phyloP scores from a whole-genome alignment of 64 coral and sea anemone genomes.

The Dendrophyllia cribrosa region DNA sequence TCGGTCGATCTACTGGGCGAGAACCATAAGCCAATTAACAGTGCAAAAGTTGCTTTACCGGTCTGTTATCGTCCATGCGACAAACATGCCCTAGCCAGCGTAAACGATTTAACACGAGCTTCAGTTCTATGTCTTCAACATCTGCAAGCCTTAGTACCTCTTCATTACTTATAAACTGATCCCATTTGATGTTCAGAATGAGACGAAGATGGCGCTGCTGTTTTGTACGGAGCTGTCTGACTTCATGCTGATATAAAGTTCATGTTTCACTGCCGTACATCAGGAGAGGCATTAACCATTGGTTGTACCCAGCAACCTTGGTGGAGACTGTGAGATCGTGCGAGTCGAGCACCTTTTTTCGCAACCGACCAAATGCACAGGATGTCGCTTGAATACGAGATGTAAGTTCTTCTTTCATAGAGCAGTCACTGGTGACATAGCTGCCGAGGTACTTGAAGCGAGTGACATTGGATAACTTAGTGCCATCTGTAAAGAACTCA shows the following conservation, averaged over 20 bases:
- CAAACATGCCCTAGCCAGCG: slow-evolving; percentile 22
- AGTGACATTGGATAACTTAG: slow-evolving; percentile 36
- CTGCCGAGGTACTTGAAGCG: slow-evolving; percentile 56
- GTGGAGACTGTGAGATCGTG: slow-evolving; percentile 21
- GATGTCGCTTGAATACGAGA: slow-evolving; percentile 52
- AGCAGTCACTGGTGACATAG: slow-evolving; percentile 34
- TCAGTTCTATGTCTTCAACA: slow-evolving; percentile 25
- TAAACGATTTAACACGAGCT: neutral
- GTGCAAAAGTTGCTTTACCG: slow-evolving; percentile 10
- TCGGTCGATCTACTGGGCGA: neutral
- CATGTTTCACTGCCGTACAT: slow-evolving; percentile 44
- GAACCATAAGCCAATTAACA: slow-evolving; percentile 1
- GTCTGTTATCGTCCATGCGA: neutral
- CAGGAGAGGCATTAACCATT: slow-evolving; percentile 39
- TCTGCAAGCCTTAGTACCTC: slow-evolving; percentile 1
- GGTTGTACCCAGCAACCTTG: neutral
- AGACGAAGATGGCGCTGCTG: slow-evolving; percentile 41
- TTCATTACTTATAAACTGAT: slow-evolving; percentile 21
- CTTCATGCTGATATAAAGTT: slow-evolving; percentile 39
- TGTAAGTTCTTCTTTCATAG: slow-evolving; percentile 54
- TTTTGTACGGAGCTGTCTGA: slow-evolving; percentile 48
- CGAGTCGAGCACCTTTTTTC: slow-evolving; percentile 19
- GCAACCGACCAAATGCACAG: slow-evolving; percentile 44
- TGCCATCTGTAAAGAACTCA: slow-evolving; percentile 51
- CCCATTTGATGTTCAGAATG: slow-evolving; percentile 44